A percentile compares a stretch with the other conserved stretches of the same genome.
Evolutionary conservation across 1,140 invertebrate genomes (phyloP).

Genomic region (Oedothorax gibbosus): DNA sequence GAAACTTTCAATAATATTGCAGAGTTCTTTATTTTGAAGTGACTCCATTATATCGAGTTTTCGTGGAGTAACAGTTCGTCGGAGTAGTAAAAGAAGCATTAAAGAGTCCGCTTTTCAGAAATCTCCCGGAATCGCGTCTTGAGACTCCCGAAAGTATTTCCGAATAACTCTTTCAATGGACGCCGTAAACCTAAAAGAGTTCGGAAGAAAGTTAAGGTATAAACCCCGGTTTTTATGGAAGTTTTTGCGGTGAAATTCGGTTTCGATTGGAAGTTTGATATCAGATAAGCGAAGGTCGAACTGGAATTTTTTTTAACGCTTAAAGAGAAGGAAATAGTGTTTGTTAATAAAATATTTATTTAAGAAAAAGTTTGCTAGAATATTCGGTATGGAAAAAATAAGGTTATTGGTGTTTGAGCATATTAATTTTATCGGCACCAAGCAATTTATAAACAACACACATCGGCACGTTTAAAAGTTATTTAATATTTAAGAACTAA

Average conservation of each 20-base stretch:
- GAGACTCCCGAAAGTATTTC: slow-evolving; percentile 6
- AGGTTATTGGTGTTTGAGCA: too few relatives aligned
- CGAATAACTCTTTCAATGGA: background rate
- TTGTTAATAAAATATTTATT: too few relatives aligned
- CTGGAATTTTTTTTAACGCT: background rate
- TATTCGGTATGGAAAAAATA: too few relatives aligned
- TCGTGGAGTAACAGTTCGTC: background rate
- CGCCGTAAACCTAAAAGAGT: slow-evolving; percentile 19
- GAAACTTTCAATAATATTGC: background rate
- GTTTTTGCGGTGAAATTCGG: slow-evolving; percentile 15
- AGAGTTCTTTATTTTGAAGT: background rate
- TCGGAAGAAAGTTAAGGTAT: background rate
- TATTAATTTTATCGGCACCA: too few relatives aligned
- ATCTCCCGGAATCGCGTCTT: background rate
- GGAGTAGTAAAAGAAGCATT: slow-evolving; percentile 22
- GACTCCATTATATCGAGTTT: background rate
- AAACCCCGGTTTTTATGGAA: slow-evolving; percentile 7
- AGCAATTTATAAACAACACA: too few relatives aligned
- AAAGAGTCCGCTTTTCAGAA: slow-evolving; percentile 5
- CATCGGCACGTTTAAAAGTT: too few relatives aligned
- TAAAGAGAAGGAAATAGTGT: too few relatives aligned
- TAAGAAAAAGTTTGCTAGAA: too few relatives aligned
- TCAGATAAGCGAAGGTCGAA: background rate
- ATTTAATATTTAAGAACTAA: too few relatives aligned
- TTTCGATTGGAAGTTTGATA: background rate